phyloP scores from a whole-genome alignment of 1,140 invertebrate genomes.

The Drosophila ananassae region DNA sequence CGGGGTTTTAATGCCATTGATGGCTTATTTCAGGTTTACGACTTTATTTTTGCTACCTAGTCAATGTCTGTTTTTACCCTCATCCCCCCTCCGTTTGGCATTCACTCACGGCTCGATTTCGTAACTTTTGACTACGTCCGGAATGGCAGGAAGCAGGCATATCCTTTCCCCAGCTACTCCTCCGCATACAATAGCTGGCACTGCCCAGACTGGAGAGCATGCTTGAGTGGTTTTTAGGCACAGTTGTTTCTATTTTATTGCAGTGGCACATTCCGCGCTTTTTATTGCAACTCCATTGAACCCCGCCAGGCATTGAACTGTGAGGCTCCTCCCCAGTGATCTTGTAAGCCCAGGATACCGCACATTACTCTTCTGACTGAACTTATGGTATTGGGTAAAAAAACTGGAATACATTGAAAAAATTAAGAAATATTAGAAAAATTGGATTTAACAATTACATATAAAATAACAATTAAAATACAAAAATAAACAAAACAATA shows the following conservation, averaged over 20 bases:
- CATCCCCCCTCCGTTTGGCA: slow-evolving; percentile 39
- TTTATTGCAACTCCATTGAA: slow-evolving; percentile 79
- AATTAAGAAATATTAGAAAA: not conserved
- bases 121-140: slow-evolving; percentile 74
- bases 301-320: slow-evolving; percentile 72
- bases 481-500: not conserved
- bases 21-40: slow-evolving; percentile 82
- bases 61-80: slow-evolving; percentile 42
- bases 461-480: not conserved
- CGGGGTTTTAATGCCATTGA: slow-evolving; percentile 79
- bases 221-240: slow-evolving; percentile 81
- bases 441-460: no score
- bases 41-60: slow-evolving; percentile 81
- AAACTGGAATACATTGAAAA: not conserved
- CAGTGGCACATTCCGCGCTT: slow-evolving; percentile 70
- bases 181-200: slow-evolving; percentile 1
- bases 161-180: not conserved
- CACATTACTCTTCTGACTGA: slow-evolving; percentile 31
- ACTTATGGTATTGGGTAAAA: not conserved
- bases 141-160: not conserved
- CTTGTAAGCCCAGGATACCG: slow-evolving; percentile 40
- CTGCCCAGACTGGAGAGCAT: slow-evolving; percentile 42
- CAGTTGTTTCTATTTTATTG: slow-evolving; percentile 82
- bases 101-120: slow-evolving; percentile 70
- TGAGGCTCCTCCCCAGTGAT: slow-evolving; percentile 57